These are phyloP conservation scores for Gallinago paraguaiae DNA, from an alignment of 2,113 vertebrate species.

Conservation along the genomic window DNA sequence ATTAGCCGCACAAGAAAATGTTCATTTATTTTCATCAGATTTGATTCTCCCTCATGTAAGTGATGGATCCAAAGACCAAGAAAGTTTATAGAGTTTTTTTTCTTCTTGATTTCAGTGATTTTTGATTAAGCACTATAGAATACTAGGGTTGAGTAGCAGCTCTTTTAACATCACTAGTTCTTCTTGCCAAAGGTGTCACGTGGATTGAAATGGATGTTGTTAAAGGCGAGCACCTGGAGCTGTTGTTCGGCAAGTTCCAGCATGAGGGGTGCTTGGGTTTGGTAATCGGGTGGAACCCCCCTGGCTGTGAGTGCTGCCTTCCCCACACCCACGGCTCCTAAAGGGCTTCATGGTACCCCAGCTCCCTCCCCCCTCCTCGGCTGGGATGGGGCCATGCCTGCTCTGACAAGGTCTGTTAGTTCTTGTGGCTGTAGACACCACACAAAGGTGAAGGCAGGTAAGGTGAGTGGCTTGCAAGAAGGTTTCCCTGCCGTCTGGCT, in stretches of 20 bases:
- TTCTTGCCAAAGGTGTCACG: neutral
- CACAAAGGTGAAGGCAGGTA: neutral
- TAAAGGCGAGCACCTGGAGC: neutral
- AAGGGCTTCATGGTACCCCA: neutral
- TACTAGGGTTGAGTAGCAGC: neutral
- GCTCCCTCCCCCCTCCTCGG: neutral
- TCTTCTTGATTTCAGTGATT: neutral
- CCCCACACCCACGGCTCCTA: neutral
- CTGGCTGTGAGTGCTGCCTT: neutral
- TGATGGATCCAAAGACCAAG: neutral
- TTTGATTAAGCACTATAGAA: neutral
- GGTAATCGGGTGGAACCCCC: neutral
- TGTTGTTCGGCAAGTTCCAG: neutral
- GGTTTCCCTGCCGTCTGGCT: neutral
- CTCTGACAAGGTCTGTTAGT: neutral
- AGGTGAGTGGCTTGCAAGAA: neutral
- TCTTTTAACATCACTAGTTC: neutral
- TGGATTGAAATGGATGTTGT: neutral
- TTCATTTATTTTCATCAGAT: slow-evolving; percentile 35
- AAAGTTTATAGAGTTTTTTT: neutral
- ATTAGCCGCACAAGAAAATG: neutral
- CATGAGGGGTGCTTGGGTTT: fast-evolving
- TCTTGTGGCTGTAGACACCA: neutral
- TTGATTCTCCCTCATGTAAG: neutral
- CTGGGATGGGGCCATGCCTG: neutral